Percentiles rank a stretch among this genome's conserved stretches.
Conservation (phyloP, 2,888 invertebrate species). For the Rapana venosa region DNA sequence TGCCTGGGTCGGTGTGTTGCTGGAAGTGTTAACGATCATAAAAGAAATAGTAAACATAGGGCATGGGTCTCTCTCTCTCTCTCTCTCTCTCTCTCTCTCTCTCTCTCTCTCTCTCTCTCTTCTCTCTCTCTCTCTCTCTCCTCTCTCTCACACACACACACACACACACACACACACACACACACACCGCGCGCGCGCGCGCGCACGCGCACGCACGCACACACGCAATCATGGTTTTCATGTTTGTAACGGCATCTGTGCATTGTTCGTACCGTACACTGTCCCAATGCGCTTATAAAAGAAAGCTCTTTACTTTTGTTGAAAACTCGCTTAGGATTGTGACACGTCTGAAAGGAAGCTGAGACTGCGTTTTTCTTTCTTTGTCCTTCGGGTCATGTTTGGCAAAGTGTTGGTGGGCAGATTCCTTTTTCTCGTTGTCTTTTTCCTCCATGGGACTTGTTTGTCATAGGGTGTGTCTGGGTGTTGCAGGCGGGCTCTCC, state of each 20-base stretch:
- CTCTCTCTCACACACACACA: slow-evolving; percentile 2
- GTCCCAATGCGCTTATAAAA: too few relatives aligned
- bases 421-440: neutral
- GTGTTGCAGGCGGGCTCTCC: slow-evolving; percentile 36
- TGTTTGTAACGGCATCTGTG: too few relatives aligned
- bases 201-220: too few relatives aligned
- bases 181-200: neutral
- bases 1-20: too few relatives aligned
- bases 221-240: too few relatives aligned
- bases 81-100: neutral
- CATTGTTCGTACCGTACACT: too few relatives aligned
- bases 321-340: too few relatives aligned
- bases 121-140: neutral
- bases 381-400: neutral
- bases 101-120: neutral
- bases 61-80: neutral
- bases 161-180: slow-evolving; percentile 15
- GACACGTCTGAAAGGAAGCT: too few relatives aligned
- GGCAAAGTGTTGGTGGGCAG: neutral
- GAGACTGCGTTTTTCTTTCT: too few relatives aligned
- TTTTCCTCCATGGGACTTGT: neutral
- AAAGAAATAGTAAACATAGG: too few relatives aligned
- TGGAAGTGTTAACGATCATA: too few relatives aligned
- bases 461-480: neutral
- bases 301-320: too few relatives aligned